Base-by-base conservation (phyloP, 2,797 vertebrate genomes). In the Sciurus carolinensis region DNA sequence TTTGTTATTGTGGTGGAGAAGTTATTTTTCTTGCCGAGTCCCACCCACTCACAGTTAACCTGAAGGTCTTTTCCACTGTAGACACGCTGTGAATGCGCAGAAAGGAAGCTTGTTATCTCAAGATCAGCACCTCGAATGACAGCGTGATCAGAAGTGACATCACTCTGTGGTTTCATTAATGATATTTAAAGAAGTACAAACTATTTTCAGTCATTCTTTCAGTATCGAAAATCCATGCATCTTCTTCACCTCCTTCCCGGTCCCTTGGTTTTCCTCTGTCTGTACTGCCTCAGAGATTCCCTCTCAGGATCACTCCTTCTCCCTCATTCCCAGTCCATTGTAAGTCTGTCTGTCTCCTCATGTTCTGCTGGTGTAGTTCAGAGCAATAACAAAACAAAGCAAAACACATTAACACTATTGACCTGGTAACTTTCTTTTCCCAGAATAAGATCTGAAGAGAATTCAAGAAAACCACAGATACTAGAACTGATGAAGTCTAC, bases 21-120 rank as follows among this genome's bases (percentile, higher is more conserved):
- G 95, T 93, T 98, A 97, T 98, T 99, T 98, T 98, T 99, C 99
- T 98, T 98, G 98, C 98, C 98, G 98, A 98, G 98, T 98, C 98
- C 98, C 99, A 98, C 98, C 99, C 99, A 98, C 99, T 98, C 99
- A 98, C 99, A 99, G 98, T 97, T 97, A 98, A 97, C 98, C 97
- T 98, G 97, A 98, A 96, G 92, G 98, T 98, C 98, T 99, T 98
- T 99, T 98, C 98, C 98, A 99, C 98, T 98, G 98, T 89, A 98
- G 98, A 98, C 97, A 96, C 87, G 97, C 94, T 98, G 97, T 98
- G 98, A 98, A 97, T 98, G 98, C 98, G 98, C 98, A 98, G 98
- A 98, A 98, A 98, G 98, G 98, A 99, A 99, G 98, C 97, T 93
- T 95, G 94, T 98, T 98, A 98, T 98, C 98, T 93, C 98, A 97